Evolutionary conservation across 2,797 vertebrate species (phyloP).

Genomic region (Poeciliopsis presidionis): DNA sequence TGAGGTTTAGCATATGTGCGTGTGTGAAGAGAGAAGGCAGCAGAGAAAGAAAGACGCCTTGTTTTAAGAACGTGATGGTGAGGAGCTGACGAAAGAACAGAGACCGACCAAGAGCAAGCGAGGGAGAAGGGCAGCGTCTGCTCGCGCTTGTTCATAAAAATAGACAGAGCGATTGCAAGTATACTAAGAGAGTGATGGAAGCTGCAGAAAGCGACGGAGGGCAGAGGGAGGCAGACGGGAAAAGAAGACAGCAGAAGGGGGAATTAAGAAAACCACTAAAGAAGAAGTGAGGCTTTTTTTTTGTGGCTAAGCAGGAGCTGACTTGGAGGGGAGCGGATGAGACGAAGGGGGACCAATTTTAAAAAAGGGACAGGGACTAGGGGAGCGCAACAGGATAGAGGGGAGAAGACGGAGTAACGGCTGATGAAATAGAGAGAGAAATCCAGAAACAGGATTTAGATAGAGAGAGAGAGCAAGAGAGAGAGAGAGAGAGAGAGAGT

Average conservation of each 20-base stretch:
- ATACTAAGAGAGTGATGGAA: constrained; percentile 38
- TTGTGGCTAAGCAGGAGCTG: constrained; percentile 51
- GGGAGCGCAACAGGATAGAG: constrained; percentile 59
- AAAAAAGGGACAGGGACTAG: constrained; percentile 43
- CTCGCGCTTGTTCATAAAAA: constrained; percentile 34
- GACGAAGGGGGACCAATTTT: constrained; percentile 36
- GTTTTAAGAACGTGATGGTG: constrained; percentile 54
- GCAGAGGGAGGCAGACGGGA: constrained; percentile 20
- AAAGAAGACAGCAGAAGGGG: constrained; percentile 33
- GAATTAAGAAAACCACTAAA: constrained; percentile 61
- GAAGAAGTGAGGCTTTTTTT: constrained; percentile 49
- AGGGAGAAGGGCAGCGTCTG: constrained; percentile 13
- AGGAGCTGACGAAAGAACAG: constrained; percentile 56
- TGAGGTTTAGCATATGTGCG: constrained; percentile 24
- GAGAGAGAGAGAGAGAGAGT: neutral
- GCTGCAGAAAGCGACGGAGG: constrained; percentile 26
- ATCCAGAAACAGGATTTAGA: constrained; percentile 73
- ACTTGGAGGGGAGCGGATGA: constrained; percentile 32
- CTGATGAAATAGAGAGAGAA: constrained; percentile 72
- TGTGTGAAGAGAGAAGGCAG: neutral
- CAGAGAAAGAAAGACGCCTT: constrained; percentile 25
- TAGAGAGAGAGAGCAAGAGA: constrained; percentile 11
- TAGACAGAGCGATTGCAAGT: constrained; percentile 38
- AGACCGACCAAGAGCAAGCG: constrained; percentile 35
- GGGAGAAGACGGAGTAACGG: constrained; percentile 34